Evolutionary conservation across 2,797 vertebrate genomes (phyloP).

Genomic region (Sitta carolinensis): DNA sequence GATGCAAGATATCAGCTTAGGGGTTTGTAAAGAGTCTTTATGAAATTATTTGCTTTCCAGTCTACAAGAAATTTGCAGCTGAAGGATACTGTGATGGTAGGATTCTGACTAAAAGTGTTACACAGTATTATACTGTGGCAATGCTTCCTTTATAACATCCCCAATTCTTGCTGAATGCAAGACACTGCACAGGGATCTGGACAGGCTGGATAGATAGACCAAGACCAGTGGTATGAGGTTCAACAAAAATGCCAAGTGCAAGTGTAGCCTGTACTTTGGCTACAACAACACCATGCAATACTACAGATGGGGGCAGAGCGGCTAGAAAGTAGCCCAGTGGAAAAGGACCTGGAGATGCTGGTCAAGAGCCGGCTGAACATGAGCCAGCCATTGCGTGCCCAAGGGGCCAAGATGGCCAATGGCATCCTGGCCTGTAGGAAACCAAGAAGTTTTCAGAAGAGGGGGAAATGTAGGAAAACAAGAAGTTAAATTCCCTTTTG

Average conservation of each 20-base stretch:
- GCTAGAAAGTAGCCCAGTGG: neutral
- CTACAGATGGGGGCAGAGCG: neutral
- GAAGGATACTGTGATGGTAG: neutral
- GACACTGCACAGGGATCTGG: neutral
- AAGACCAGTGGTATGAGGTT: too few relatives aligned
- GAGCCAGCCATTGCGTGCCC: neutral
- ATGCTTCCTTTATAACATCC: neutral
- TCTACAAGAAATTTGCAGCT: neutral
- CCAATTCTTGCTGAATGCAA: neutral
- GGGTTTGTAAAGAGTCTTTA: neutral
- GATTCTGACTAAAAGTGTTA: neutral
- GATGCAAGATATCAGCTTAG: neutral
- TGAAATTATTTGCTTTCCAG: neutral
- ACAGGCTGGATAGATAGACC: rapidly evolving
- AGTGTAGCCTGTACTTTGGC: neutral
- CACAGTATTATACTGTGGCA: neutral
- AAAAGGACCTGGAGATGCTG: neutral
- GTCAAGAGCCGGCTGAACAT: neutral
- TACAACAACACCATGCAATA: rapidly evolving
- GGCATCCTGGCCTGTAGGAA: too few relatives aligned
- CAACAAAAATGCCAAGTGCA: too few relatives aligned
- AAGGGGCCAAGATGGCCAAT: neutral
- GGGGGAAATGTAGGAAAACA: too few relatives aligned
- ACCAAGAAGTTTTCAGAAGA: too few relatives aligned
- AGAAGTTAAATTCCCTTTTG: too few relatives aligned